Percentiles rank a stretch among this genome's conserved stretches.
phyloP scores from a whole-genome alignment of 1,140 invertebrate genomes.

The Bicyclus anynana region DNA sequence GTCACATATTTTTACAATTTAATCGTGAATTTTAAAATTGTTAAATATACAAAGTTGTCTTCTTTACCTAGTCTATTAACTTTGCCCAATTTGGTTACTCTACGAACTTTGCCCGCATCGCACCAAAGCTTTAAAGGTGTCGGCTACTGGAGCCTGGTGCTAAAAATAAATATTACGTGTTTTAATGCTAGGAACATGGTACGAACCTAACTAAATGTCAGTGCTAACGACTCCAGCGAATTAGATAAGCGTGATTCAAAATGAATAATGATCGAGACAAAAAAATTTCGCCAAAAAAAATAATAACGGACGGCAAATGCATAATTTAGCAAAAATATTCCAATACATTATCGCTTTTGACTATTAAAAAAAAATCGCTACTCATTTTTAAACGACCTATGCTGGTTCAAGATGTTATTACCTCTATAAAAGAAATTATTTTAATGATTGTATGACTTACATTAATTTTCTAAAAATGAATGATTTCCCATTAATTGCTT shows the following conservation, averaged over 20 bases:
- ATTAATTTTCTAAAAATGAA: no score
- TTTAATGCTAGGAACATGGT: slow-evolving; percentile 58
- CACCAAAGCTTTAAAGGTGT: slow-evolving; percentile 27
- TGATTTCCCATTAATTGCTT: no score
- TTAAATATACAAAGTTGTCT: no score
- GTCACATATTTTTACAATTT: no score
- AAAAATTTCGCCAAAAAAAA: slow-evolving; percentile 7
- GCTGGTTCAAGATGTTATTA: no score
- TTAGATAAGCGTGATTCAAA: slow-evolving; percentile 26
- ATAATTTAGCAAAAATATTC: slow-evolving; percentile 6
- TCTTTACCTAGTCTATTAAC: no score
- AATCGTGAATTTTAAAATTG: no score
- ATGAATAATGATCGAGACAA: slow-evolving; percentile 21
- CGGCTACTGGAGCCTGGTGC: slow-evolving; percentile 17
- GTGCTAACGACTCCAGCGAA: slow-evolving; percentile 28
- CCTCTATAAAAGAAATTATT: no score
- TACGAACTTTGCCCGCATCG: no score
- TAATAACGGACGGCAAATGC: slow-evolving; percentile 22
- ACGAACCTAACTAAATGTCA: slow-evolving; percentile 50
- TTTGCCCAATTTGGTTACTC: no score
- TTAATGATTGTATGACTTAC: no score
- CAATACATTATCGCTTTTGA: neutral
- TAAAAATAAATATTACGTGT: slow-evolving; percentile 55
- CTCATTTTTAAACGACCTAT: neutral
- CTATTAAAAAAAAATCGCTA: neutral